Base-by-base conservation (phyloP, 2,888 invertebrate species). In the Eristalinus aeneus region DNA sequence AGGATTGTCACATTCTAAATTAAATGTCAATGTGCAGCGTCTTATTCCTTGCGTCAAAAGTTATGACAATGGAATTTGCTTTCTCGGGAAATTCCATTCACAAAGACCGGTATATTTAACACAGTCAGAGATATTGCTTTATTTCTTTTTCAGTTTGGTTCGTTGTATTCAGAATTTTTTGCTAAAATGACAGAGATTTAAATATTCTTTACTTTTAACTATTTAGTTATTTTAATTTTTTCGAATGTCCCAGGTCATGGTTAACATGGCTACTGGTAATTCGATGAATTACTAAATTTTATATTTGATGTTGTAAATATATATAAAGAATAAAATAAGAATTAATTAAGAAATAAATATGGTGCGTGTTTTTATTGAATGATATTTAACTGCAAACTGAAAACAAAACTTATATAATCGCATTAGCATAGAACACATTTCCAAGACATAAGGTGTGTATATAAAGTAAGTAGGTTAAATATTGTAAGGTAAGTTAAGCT, bases 61-160 rank as follows among this genome's bases (percentile, higher is more conserved):
- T 36, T 54, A 61, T 67, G 78, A 31, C 65, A 54, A 67, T 73
- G 65, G 60, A 72, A 73, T 67, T 72, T 72, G 60, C 58, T 79
- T 79, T 61, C 53, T 73, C 34, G 79, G 72, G 79, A 79, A 78
- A 72, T 73, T 65, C 72, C 67, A 61, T 20, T 60, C 53, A 75
- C 67, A 39, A 20, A 22, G 61, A 69, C 76, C 69, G 76, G 76
- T 61, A 76, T 20, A 27, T 11, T 53, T 16, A 20, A 27, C 53
- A 9, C 32, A 63, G 39, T 31, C 46, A 23, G n/a, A 56, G 46
- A 46, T 16, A 9, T n/a, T 16, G 2, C 56, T 3, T 56, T 56
- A n/a, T 2, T 10, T 56, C 22, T 10, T 75, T 20, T 58, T 64
- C n/a, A 27, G 12, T 31, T 34, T 63, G 27, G 12, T 63, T 60